phyloP scores from a whole-genome alignment of 2,888 invertebrate species.

The Harpalus rubripes region DNA sequence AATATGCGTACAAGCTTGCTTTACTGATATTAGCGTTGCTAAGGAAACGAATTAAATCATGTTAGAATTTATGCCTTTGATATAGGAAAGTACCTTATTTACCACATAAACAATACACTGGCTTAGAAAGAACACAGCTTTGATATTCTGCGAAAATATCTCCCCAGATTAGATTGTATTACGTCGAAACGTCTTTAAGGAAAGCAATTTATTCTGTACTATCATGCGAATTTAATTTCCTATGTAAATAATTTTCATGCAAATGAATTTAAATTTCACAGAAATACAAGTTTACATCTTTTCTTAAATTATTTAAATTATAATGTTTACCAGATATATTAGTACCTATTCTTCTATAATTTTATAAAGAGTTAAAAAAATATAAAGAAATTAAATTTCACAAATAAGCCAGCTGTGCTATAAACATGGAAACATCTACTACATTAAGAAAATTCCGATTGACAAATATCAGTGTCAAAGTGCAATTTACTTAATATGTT shows the following conservation, averaged over 20 bases:
- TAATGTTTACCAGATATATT: no score
- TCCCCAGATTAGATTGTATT: conserved; percentile 25
- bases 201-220: conserved; percentile 39
- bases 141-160: conserved; percentile 45
- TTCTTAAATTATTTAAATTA: no score
- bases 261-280: neutral
- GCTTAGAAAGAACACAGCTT: conserved; percentile 9
- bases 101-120: conserved; percentile 45
- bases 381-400: no score
- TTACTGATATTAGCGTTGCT: conserved; percentile 36
- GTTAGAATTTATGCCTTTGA: conserved; percentile 53
- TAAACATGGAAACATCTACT: no score
- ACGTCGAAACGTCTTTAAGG: conserved; percentile 36
- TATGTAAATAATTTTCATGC: neutral
- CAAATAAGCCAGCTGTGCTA: no score
- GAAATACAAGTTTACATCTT: no score
- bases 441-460: no score
- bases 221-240: conserved; percentile 41
- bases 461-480: no score
- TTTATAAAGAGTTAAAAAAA: no score
- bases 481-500: no score
- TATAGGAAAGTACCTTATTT: conserved; percentile 47
- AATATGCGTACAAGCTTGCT: conserved; percentile 7
- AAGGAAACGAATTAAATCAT: conserved; percentile 47
- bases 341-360: no score